A percentile compares a stretch with the other conserved stretches of the same genome.
phyloP scores from a whole-genome alignment of 2,888 invertebrate genomes.

The Spodoptera littoralis region DNA sequence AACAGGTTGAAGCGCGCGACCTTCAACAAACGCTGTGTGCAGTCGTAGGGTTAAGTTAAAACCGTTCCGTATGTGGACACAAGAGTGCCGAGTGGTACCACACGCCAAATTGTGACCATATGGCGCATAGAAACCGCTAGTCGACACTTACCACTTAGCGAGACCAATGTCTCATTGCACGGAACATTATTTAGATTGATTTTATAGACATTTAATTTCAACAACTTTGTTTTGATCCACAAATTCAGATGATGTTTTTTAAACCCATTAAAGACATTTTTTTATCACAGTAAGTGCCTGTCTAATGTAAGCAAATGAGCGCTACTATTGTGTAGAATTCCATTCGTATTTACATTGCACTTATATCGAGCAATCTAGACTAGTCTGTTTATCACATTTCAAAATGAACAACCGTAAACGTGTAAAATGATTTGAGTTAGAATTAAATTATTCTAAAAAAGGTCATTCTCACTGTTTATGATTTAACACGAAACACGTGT shows the following conservation, averaged over 20 bases:
- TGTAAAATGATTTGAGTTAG: too few relatives aligned
- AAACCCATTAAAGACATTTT: too few relatives aligned
- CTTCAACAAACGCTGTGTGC: slow-evolving; percentile 67
- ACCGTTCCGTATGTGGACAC: slow-evolving; percentile 19
- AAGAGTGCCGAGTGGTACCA: slow-evolving; percentile 16
- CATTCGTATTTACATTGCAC: slow-evolving; percentile 29
- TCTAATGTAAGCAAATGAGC: background rate
- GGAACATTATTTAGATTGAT: slow-evolving; percentile 20
- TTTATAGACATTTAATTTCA: slow-evolving; percentile 7
- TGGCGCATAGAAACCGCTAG: slow-evolving; percentile 20
- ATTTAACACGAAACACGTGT: too few relatives aligned
- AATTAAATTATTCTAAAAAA: too few relatives aligned
- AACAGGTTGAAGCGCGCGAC: slow-evolving; percentile 58
- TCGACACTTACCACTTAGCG: slow-evolving; percentile 35
- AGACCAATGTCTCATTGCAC: slow-evolving; percentile 24
- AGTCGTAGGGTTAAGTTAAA: slow-evolving; percentile 29
- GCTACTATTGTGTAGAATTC: slow-evolving; percentile 10
- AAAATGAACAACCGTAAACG: too few relatives aligned
- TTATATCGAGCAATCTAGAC: background rate
- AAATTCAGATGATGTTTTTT: too few relatives aligned
- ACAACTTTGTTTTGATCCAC: background rate
- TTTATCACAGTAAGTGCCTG: too few relatives aligned
- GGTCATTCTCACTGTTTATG: too few relatives aligned
- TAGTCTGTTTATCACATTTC: too few relatives aligned
- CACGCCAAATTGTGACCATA: slow-evolving; percentile 25